These are phyloP conservation scores for Hydropsyche betteni DNA, from an alignment of 2,888 invertebrate species.

Conservation along the genomic window DNA sequence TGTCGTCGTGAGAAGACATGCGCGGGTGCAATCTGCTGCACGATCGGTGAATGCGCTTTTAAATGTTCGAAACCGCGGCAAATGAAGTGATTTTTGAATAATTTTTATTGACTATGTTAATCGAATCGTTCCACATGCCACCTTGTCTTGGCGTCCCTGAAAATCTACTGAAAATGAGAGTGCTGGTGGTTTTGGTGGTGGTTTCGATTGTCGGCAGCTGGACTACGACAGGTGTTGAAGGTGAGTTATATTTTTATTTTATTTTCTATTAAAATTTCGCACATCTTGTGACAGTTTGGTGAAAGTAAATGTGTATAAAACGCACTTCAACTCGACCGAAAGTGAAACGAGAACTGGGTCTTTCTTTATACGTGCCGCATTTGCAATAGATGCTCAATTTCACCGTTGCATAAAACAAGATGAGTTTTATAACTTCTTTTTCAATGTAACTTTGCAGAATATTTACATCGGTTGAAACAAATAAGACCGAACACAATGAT, in stretches of 20 bases:
- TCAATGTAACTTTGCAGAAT: neutral
- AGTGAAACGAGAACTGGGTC: conserved; percentile 18
- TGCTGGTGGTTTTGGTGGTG: conserved; percentile 24
- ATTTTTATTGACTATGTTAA: neutral
- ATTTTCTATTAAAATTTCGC: neutral
- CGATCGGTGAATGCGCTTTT: no score
- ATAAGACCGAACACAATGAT: neutral
- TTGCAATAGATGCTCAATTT: conserved; percentile 25
- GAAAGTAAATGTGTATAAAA: neutral
- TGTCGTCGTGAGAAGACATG: no score
- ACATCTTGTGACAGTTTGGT: conserved; percentile 3
- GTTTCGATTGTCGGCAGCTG: no score
- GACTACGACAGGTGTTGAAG: neutral
- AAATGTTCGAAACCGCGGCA: neutral
- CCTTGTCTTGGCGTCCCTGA: conserved; percentile 39
- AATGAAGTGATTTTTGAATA: neutral
- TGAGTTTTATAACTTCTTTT: neutral
- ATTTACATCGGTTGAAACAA: neutral
- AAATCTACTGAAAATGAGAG: conserved; percentile 15
- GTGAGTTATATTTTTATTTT: conserved; percentile 9
- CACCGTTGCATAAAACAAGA: conserved; percentile 6
- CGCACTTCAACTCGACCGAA: neutral
- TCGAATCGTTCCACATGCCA: conserved; percentile 43
- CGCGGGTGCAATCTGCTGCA: no score
- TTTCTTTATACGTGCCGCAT: conserved; percentile 13